Evolutionary conservation across 2,888 invertebrate genomes (phyloP).

Genomic region (Mimas tiliae): DNA sequence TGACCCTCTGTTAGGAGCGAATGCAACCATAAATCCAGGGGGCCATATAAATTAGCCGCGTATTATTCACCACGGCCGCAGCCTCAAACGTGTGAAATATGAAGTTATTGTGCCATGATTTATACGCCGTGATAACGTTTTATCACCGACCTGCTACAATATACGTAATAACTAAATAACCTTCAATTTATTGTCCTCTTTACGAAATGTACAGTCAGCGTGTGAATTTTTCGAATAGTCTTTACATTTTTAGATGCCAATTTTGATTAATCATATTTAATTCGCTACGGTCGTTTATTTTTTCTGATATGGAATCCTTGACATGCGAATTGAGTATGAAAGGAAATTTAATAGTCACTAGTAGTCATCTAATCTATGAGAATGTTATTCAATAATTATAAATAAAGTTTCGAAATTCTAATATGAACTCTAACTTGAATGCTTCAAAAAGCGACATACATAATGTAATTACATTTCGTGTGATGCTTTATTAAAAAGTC

Average conservation of each 20-base stretch:
- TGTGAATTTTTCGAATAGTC: background rate
- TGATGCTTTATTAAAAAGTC: too few relatives aligned
- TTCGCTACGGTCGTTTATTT: constrained; percentile 9
- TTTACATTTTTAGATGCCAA: background rate
- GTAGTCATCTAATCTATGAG: background rate
- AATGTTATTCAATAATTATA: background rate
- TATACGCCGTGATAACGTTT: constrained; percentile 27
- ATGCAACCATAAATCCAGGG: constrained; percentile 21
- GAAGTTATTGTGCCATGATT: constrained; percentile 26
- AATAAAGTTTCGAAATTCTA: too few relatives aligned
- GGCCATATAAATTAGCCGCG: constrained; percentile 26
- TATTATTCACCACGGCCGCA: constrained; percentile 22
- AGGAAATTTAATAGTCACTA: background rate
- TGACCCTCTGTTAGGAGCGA: background rate
- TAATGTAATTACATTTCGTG: too few relatives aligned
- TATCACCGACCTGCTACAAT: constrained; percentile 27
- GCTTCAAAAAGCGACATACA: too few relatives aligned
- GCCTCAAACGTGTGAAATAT: constrained; percentile 27
- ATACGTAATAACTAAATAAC: constrained; percentile 74
- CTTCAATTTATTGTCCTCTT: constrained; percentile 78
- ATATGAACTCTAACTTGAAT: too few relatives aligned
- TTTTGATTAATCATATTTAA: constrained; percentile 3
- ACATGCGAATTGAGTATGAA: constrained; percentile 11
- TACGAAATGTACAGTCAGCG: constrained; percentile 55
- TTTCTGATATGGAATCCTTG: constrained; percentile 5